phyloP scores from a whole-genome alignment of 2,113 vertebrate genomes.

The Crotalus viridis region DNA sequence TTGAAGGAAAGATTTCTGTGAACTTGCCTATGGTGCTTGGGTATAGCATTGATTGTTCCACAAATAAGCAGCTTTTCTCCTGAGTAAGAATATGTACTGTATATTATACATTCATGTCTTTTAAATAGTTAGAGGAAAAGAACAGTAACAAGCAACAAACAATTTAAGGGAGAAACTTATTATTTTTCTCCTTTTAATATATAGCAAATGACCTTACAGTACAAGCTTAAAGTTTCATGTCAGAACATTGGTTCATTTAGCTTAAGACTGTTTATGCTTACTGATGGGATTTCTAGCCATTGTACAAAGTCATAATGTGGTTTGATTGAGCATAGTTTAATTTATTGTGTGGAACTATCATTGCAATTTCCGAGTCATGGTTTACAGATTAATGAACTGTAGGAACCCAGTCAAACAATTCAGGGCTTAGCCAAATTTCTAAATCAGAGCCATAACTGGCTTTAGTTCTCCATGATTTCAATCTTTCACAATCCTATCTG shows the following conservation, averaged over 20 bases:
- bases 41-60: neutral
- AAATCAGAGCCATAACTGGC: neutral
- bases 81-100: neutral
- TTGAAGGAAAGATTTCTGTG: neutral
- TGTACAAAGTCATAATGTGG: neutral
- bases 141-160: neutral
- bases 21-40: neutral
- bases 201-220: neutral
- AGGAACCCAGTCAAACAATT: neutral
- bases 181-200: neutral
- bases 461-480: neutral
- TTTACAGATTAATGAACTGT: neutral
- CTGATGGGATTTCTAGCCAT: neutral
- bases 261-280: neutral
- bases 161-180: neutral
- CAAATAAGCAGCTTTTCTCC: neutral
- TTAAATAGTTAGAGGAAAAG: neutral
- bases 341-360: neutral
- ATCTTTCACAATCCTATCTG: neutral
- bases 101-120: neutral
- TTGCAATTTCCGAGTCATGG: neutral
- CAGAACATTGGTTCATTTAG: neutral
- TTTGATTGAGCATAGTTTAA: neutral
- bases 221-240: neutral
- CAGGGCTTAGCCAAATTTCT: neutral